A percentile compares a stretch with the other conserved stretches of the same genome.
phyloP scores from a whole-genome alignment of 2,797 vertebrate species.

The Toxotes lorentzi region DNA sequence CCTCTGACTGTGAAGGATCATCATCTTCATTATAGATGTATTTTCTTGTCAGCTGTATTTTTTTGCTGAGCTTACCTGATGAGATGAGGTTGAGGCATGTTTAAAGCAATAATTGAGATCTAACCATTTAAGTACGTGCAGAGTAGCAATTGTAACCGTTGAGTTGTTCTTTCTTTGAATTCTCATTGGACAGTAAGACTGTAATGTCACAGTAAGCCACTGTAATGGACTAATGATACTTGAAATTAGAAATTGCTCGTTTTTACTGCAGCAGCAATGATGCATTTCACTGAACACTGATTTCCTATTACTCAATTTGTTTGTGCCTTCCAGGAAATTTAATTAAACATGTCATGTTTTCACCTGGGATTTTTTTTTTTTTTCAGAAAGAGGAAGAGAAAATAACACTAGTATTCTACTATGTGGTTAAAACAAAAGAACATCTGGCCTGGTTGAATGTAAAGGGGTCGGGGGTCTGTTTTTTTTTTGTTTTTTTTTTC shows the following conservation, averaged over 20 bases:
- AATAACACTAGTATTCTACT: constrained; percentile 47
- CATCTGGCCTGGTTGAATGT: constrained; percentile 68
- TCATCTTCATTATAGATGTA: constrained; percentile 13
- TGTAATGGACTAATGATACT: constrained; percentile 38
- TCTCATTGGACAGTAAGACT: constrained; percentile 7
- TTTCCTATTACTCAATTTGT: constrained; percentile 34
- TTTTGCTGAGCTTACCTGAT: not conserved
- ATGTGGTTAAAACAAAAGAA: constrained; percentile 28
- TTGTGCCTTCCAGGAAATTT: constrained; percentile 41
- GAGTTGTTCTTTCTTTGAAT: constrained; percentile 10
- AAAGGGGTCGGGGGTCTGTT: constrained; percentile 3
- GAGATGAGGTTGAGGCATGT: not conserved
- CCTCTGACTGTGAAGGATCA: constrained; percentile 50
- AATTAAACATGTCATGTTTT: constrained; percentile 29
- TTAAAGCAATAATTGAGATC: constrained; percentile 42
- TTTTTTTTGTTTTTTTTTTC: constrained; percentile 8
- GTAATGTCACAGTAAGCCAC: not conserved
- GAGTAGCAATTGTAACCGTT: not conserved
- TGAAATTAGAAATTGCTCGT: constrained; percentile 25
- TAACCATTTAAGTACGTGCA: not conserved
- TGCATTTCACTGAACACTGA: constrained; percentile 59
- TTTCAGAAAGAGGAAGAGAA: constrained; percentile 59
- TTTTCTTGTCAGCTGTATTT: constrained; percentile 21
- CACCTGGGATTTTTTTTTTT: constrained; percentile 29
- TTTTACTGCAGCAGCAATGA: constrained; percentile 63